Percentiles rank a stretch among this genome's conserved stretches.
Conservation (phyloP, 2,113 vertebrate genomes). For the Passer domesticus region DNA sequence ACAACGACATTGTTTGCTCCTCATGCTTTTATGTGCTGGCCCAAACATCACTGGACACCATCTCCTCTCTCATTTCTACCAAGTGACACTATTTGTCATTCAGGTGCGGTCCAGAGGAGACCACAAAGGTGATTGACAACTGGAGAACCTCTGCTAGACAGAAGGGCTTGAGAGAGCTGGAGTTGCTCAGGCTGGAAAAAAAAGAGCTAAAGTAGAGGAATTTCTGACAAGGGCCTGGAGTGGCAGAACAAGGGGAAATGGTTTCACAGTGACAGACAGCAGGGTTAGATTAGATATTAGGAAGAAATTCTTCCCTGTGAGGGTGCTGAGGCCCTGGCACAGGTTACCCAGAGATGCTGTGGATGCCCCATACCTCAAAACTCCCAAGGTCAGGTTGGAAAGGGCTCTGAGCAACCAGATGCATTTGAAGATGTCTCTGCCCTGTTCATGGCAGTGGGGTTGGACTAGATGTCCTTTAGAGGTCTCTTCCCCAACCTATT, state of each 20-base stretch:
- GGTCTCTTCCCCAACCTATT: no score
- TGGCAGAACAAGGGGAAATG: neutral
- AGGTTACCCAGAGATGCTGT: neutral
- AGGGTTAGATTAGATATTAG: neutral
- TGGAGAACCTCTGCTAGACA: neutral
- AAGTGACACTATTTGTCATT: neutral
- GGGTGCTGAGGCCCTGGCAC: accelerated
- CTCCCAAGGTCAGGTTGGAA: neutral
- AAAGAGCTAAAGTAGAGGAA: neutral
- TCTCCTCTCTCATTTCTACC: neutral
- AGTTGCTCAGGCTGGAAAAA: neutral
- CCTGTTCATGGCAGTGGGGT: no score
- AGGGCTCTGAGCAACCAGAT: neutral
- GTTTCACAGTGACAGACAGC: neutral
- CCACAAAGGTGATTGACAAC: neutral
- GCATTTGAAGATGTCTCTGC: neutral
- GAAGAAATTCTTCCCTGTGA: neutral
- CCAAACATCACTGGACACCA: accelerated
- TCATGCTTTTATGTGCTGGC: accelerated
- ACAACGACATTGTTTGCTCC: neutral
- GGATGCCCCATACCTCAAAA: neutral
- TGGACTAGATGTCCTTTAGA: neutral
- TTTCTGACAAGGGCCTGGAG: neutral
- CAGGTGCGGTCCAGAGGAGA: neutral
- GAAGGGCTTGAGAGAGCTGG: accelerated